Evolutionary conservation across 2,113 vertebrate genomes (phyloP).

Genomic region (Rhineura floridana): DNA sequence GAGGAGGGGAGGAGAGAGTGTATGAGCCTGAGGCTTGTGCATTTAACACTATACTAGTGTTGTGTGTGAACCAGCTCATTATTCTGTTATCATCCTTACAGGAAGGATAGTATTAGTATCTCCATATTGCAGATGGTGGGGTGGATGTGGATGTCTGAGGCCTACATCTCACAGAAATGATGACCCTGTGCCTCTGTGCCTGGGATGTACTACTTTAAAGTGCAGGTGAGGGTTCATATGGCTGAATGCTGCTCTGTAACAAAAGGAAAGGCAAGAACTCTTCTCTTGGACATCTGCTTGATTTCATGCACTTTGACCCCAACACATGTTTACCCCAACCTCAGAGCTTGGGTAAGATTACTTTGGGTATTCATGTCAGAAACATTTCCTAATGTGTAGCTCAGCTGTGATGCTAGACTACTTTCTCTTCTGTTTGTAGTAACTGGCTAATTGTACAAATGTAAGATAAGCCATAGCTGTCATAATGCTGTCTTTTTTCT

Average conservation of each 20-base stretch:
- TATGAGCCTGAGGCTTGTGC: neutral
- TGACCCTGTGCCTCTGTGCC: too few species aligned
- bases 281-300: neutral
- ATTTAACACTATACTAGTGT: neutral
- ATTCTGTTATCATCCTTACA: too few species aligned
- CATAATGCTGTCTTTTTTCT: conserved; percentile 29
- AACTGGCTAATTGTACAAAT: conserved; percentile 32
- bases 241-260: too few species aligned
- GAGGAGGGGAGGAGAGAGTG: neutral
- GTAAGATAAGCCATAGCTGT: conserved; percentile 4
- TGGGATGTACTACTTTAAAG: too few species aligned
- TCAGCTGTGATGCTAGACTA: neutral
- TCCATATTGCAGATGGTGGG: too few species aligned
- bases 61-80: too few species aligned
- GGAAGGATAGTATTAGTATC: too few species aligned
- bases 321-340: neutral
- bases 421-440: neutral
- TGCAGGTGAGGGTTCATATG: too few species aligned
- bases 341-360: neutral
- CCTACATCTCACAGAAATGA: too few species aligned
- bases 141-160: too few species aligned
- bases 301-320: neutral
- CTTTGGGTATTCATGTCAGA: too few species aligned
- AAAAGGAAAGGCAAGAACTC: neutral
- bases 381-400: too few species aligned